Conservation (phyloP, 2,113 vertebrate genomes). For the Corapipo altera region DNA sequence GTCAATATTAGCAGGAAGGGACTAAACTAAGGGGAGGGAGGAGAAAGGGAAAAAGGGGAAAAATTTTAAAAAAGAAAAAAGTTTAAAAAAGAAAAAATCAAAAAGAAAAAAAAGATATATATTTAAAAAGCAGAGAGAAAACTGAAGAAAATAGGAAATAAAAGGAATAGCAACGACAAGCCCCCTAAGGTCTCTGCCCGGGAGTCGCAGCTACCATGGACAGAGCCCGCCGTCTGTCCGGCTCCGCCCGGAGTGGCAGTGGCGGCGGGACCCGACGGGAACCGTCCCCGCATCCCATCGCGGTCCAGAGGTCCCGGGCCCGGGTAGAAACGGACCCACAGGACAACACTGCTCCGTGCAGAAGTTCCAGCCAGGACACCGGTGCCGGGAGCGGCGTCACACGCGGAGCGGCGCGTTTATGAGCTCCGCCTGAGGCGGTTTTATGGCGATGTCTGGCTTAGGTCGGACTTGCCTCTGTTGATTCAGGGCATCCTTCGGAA, state of each 20-base stretch:
- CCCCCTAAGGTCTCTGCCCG: fast-evolving
- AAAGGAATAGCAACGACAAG: fast-evolving
- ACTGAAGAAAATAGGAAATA: fast-evolving
- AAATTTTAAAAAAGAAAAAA: not conserved
- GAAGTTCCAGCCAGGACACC: not conserved
- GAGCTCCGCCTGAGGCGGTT: not conserved
- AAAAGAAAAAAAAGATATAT: not conserved
- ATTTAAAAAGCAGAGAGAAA: not conserved
- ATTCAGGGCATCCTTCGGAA: conserved; percentile 69
- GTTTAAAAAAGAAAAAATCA: not conserved
- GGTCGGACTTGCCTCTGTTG: conserved; percentile 2
- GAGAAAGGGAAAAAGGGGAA: fast-evolving
- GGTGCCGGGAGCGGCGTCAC: not conserved
- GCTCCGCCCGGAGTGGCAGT: not conserved
- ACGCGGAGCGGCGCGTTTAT: not conserved
- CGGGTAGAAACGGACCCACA: not conserved
- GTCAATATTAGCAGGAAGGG: not conserved
- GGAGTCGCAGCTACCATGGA: not conserved
- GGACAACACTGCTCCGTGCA: not conserved
- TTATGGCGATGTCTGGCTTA: conserved; percentile 38
- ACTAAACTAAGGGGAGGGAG: not conserved
- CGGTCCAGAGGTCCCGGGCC: no score
- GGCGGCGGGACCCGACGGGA: no score
- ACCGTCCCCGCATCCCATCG: not conserved
- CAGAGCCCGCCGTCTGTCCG: not conserved